Evolutionary conservation across 2,888 invertebrate genomes (phyloP), one percentile per base, ranked within the genome.

Genomic region (Latheticus oryzae): DNA sequence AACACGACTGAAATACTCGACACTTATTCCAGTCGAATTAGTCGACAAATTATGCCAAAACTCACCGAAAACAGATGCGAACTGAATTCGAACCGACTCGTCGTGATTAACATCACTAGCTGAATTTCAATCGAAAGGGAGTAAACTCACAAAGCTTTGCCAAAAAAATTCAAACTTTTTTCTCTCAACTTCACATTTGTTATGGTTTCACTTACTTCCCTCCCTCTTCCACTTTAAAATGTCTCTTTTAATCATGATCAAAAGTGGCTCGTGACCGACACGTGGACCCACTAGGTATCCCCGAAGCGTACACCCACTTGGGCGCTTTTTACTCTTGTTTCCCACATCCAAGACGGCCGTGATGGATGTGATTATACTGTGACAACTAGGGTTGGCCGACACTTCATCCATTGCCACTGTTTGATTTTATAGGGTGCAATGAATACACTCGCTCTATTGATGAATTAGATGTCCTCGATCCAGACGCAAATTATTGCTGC

Each of bases 261-360:
- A 35, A 28, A 54, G 48, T 38, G 58, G 28, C 58, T 50, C 58
- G 58, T 54, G 58, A 7, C 42, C 15, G 28, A 13, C 59, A 59
- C 59, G 59, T 59, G 59, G 16, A 48, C 42, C 26, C 28, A 45
- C 51, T 57, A 52, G 54, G 40, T 53, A 35, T 23, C 50, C 32
- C 35, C 37, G 11, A 16, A 51, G 26, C 38, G 19, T 58, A 54
- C 54, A 59, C 54, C 59, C 54, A 59, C 59, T 59, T 30, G 42
- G 50, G 12, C 58, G 30, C 42, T 54, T 54, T 59, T 50, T 50
- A 50, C 50, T 26, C 52, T 24, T 53, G 48, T 58, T 58, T 58
- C 58, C 53, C 58, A 58, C 53, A 58, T 58, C 35, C 9, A 35
- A 47, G 47, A 30, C 45, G 48, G 24, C 35, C 35, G 26, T 37